These are phyloP conservation scores for Cremastinae sp. DNA, from an alignment of 2,888 invertebrate genomes.

Conservation along the genomic window DNA sequence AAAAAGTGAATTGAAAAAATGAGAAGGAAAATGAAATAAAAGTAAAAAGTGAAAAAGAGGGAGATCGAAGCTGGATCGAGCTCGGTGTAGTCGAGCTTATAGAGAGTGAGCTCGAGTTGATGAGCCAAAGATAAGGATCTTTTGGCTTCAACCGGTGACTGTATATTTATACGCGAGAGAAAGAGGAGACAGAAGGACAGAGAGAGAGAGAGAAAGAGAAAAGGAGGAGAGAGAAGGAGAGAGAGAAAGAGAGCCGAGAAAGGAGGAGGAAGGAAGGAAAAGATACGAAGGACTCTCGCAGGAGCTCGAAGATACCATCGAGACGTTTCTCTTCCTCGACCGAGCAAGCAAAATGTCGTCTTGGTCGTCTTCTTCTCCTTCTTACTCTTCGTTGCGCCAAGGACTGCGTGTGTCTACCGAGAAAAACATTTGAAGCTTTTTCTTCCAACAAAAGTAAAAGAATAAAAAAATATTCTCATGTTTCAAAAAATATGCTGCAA, in stretches of 20 bases:
- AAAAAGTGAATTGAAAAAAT: conserved; percentile 21
- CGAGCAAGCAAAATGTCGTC: conserved; percentile 45
- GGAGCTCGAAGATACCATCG: conserved; percentile 69
- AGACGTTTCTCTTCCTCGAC: conserved; percentile 66
- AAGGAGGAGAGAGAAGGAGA: conserved; percentile 14
- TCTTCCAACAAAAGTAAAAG: conserved; percentile 46
- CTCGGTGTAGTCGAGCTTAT: conserved; percentile 64
- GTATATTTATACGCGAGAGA: conserved; percentile 2
- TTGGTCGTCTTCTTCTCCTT: conserved; percentile 43
- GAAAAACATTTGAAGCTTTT: conserved; percentile 31
- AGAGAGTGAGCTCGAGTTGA: conserved; percentile 68
- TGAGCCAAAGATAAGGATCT: conserved; percentile 70
- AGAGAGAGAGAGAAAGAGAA: conserved; percentile 5
- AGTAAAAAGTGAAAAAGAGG: conserved; percentile 35
- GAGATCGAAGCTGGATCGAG: conserved; percentile 56
- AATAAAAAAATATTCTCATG: conserved; percentile 65
- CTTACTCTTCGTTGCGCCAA: conserved; percentile 67
- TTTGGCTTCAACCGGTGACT: conserved; percentile 59
- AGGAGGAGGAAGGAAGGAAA: conserved; percentile 44
- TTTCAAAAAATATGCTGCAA: no score
- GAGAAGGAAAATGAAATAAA: neutral
- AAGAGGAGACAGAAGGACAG: conserved; percentile 16
- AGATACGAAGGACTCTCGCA: conserved; percentile 65
- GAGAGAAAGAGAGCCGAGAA: conserved; percentile 2
- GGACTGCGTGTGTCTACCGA: conserved; percentile 50